These are phyloP conservation scores for Agrilus planipennis DNA, from an alignment of 1,140 invertebrate species.

Conservation along the genomic window DNA sequence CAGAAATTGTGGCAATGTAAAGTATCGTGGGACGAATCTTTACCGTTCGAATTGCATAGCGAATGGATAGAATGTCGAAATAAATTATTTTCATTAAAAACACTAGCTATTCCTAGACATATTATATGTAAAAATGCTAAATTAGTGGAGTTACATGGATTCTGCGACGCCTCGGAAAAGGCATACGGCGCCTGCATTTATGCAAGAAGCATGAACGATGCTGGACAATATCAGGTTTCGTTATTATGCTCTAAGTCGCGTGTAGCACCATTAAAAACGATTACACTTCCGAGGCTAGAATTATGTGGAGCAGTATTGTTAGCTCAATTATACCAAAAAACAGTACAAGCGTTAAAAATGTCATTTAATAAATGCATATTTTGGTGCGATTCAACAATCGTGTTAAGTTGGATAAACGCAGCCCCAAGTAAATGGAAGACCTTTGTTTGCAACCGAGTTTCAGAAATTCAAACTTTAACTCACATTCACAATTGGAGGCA, in stretches of 20 bases:
- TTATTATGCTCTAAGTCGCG: slow-evolving; percentile 16
- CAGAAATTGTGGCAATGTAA: neutral
- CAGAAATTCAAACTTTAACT: slow-evolving; percentile 23
- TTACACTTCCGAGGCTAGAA: slow-evolving; percentile 18
- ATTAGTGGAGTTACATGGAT: slow-evolving; percentile 22
- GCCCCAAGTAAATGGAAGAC: slow-evolving; percentile 9
- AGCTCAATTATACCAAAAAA: slow-evolving; percentile 14
- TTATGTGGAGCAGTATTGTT: slow-evolving; percentile 25
- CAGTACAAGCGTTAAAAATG: slow-evolving; percentile 16
- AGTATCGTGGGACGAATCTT: slow-evolving; percentile 4
- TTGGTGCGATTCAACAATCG: slow-evolving; percentile 13
- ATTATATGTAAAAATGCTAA: neutral
- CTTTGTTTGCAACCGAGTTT: slow-evolving; percentile 28
- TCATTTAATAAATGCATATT: slow-evolving; percentile 8
- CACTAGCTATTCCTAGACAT: neutral
- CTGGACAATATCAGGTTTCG: slow-evolving; percentile 5
- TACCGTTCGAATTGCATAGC: slow-evolving; percentile 2
- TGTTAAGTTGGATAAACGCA: slow-evolving; percentile 12
- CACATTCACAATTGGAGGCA: slow-evolving; percentile 16
- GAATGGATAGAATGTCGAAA: slow-evolving; percentile 1
- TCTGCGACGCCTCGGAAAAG: slow-evolving; percentile 26
- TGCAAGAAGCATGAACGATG: slow-evolving; percentile 15
- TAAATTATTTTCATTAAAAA: slow-evolving; percentile 1
- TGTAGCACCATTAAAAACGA: slow-evolving; percentile 18
- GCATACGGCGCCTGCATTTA: slow-evolving; percentile 24